Conservation (phyloP, 2,888 invertebrate species). For the Hybos culiciformis region DNA sequence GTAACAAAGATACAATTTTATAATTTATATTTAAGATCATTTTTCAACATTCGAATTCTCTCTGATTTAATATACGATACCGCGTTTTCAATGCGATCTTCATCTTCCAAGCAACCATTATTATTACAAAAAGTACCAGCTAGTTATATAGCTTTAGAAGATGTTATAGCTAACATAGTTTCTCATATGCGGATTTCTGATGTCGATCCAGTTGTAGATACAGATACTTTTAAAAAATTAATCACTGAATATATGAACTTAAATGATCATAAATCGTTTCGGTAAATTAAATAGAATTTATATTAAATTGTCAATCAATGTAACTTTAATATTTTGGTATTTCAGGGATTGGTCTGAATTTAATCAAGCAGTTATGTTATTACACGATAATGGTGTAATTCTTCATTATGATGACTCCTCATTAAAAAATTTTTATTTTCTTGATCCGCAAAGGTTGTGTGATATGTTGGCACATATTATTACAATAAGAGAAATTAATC, state of each 20-base stretch:
- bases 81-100: conserved; percentile 79
- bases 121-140: conserved; percentile 92
- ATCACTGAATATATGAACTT: conserved; percentile 34
- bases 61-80: conserved; percentile 89
- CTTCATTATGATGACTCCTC: conserved; percentile 91
- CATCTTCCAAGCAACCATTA: conserved; percentile 80
- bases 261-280: conserved; percentile 34
- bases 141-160: conserved; percentile 87
- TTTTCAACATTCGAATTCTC: conserved; percentile 77
- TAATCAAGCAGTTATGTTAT: conserved; percentile 89
- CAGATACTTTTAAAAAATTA: conserved; percentile 54
- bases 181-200: conserved; percentile 54
- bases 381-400: conserved; percentile 94
- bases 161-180: conserved; percentile 72
- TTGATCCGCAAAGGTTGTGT: conserved; percentile 97
- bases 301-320: not conserved
- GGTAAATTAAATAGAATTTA: conserved; percentile 10
- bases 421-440: conserved; percentile 84
- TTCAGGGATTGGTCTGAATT: conserved; percentile 74
- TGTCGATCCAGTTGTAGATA: conserved; percentile 67
- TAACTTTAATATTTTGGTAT: not conserved
- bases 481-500: conserved; percentile 93
- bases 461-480: conserved; percentile 95
- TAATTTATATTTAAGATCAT: conserved; percentile 54
- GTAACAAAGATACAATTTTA: too few relatives aligned